Evolutionary conservation across 2,888 invertebrate genomes (phyloP), one percentile per base, ranked within the genome.

Genomic region (Coelopa pilipes): DNA sequence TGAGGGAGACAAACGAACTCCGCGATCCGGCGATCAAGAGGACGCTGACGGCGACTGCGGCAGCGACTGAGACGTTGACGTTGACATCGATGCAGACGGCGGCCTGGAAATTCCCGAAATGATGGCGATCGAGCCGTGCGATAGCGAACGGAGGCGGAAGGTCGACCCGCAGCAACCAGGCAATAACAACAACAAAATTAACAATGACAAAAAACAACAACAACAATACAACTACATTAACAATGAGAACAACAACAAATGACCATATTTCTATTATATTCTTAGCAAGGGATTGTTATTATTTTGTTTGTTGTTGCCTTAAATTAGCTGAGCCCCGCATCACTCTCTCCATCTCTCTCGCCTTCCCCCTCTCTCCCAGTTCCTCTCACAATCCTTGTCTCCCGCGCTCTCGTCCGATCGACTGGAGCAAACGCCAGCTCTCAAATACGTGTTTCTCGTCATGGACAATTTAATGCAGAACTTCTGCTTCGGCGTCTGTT

Each of bases 401-500:
- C 34, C 7, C 34, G 2, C 34, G 2, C 34, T 34, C 34, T 34
- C 34, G 2, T 7, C 7, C 7, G 2, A 19, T 21, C n/a, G 47
- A 65, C 7, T 13, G 66, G 34, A 21, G n/a, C 53, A 15, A 67
- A 13, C 21, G 70, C 15, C 60, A 34, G 47, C 19, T 24, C 19
- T 24, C 47, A 46, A 46, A 62, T 57, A 72, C 66, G 66, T 66
- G 72, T 21, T 63, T 12, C 72, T 81, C 84, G 83, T 82, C 84
- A 81, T 84, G 81, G 82, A 77, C 81, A 83, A 84, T 84, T 82
- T 82, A 81, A 84, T 63, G 75, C 50, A 70, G 46, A 75, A 75
- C 66, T 73, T 71, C 72, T 75, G 60, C 47, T 21, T 49, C 17
- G 10, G 55, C 57, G 55, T 21, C 55, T 69, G 49, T 12, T 17